A percentile compares a stretch with the other conserved stretches of the same genome.
Conservation (phyloP, 2,797 vertebrate genomes). For the Tolypeutes matacus region DNA sequence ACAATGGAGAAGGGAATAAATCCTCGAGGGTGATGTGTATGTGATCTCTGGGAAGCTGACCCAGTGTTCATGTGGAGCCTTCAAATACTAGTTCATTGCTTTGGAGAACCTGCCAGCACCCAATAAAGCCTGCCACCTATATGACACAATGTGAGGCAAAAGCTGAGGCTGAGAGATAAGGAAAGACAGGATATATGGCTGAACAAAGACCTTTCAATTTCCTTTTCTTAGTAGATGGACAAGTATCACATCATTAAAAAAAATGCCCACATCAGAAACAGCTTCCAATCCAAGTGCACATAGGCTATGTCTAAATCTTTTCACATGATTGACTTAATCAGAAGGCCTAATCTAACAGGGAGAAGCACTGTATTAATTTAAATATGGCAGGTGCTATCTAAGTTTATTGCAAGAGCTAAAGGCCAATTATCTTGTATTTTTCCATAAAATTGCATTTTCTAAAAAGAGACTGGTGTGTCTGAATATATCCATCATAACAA, state of each 20-base stretch:
- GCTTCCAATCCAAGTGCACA: slow-evolving; percentile 15
- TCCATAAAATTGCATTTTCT: slow-evolving; percentile 82
- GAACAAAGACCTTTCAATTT: slow-evolving; percentile 78
- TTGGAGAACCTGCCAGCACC: slow-evolving; percentile 63
- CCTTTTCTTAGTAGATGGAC: slow-evolving; percentile 74
- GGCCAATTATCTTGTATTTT: slow-evolving; percentile 82
- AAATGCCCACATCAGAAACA: slow-evolving; percentile 37
- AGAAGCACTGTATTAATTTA: slow-evolving; percentile 81
- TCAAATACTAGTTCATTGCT: slow-evolving; percentile 65
- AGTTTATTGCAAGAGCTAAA: slow-evolving; percentile 81
- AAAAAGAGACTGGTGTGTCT: slow-evolving; percentile 72
- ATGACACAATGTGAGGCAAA: slow-evolving; percentile 71
- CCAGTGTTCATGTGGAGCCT: not conserved
- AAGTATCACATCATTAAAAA: slow-evolving; percentile 69
- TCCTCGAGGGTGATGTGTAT: slow-evolving; percentile 52
- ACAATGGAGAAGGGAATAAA: slow-evolving; percentile 60
- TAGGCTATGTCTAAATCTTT: slow-evolving; percentile 63
- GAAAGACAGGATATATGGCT: slow-evolving; percentile 70
- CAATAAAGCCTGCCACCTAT: slow-evolving; percentile 68
- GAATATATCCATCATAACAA: slow-evolving; percentile 80
- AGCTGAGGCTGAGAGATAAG: slow-evolving; percentile 82
- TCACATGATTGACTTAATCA: slow-evolving; percentile 77
- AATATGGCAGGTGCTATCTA: slow-evolving; percentile 81
- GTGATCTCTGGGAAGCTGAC: slow-evolving; percentile 54
- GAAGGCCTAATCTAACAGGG: slow-evolving; percentile 70